These are phyloP conservation scores for Shinisaurus crocodilurus DNA, from an alignment of 2,113 vertebrate species.

Conservation along the genomic window DNA sequence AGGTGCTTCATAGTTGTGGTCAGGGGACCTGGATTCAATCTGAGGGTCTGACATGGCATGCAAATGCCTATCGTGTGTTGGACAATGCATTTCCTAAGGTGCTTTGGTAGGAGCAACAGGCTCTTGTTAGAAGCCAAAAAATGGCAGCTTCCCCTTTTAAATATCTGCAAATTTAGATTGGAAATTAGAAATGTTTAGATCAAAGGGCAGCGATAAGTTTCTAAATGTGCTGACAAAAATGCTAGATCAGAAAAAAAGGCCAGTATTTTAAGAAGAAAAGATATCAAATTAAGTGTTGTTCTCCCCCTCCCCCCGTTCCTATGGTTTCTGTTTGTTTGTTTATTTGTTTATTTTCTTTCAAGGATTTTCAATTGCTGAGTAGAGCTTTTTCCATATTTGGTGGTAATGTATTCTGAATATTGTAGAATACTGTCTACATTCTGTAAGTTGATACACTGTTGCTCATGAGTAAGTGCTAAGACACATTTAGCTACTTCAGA, in stretches of 20 bases:
- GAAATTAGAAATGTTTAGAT: background rate
- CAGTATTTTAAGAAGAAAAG: background rate
- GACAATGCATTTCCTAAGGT: too few species aligned
- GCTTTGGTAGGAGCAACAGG: background rate
- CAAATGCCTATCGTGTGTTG: background rate
- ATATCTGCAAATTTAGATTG: background rate
- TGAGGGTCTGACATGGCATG: background rate
- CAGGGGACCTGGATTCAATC: background rate
- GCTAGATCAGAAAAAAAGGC: background rate
- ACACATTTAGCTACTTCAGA: background rate
- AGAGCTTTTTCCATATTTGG: background rate
- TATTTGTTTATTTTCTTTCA: background rate
- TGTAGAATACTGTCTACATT: background rate
- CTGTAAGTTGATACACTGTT: background rate
- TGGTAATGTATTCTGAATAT: background rate
- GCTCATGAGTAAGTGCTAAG: background rate
- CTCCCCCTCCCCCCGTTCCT: too few species aligned
- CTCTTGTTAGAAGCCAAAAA: background rate
- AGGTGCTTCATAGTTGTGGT: background rate
- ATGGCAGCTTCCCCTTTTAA: background rate
- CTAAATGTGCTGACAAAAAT: background rate
- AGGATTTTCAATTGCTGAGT: background rate
- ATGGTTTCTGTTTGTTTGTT: background rate
- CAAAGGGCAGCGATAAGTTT: background rate
- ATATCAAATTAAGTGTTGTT: background rate